Evolutionary conservation across 2,113 vertebrate genomes (phyloP), one percentile per base, ranked within the genome.

Genomic region (Rhinolophus sinicus): DNA sequence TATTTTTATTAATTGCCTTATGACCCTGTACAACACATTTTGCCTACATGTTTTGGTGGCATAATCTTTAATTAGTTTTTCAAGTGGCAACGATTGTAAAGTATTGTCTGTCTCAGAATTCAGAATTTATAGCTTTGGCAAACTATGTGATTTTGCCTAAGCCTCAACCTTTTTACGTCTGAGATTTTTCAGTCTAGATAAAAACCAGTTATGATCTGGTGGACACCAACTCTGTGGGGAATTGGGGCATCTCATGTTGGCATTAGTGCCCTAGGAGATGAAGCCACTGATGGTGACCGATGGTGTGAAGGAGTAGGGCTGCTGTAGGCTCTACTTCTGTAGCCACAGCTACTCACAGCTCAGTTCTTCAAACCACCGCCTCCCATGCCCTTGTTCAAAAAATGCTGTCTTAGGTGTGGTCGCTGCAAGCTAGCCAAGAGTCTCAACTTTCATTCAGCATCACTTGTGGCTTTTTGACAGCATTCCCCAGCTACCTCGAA

Each of bases 1-100:
- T 70, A 33, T 87, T 95, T 82, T 88, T 30, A 92, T 78, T 70
- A 77, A 78, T 64, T 88, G 52, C 12, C 33, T 76, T 62, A 95
- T 5, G 58, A 83, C 26, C 16, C 14, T 50, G 70, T 64, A 5
- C 33, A 62, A 50, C 65, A 47, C 19, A n/a, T 76, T 85, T 73
- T 28, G 50, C 28, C 35, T 69, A n/a, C 28, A 50, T 64, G 24
- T 88, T 80, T 88, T 19, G 40, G 35, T 47, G 30, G 56, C 19
- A 85, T 83, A 33, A 62, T 83, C 28, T 83, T 82, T 64, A 65
- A 30, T 86, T 67, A 73, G 75, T 38, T 88, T 47, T 67, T 88
- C 62, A 90, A 84, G 67, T 78, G 40, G 47, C 12, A 80, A 38
- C 35, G 10, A 65, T 47, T 24, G 50, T 52, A 77, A 84, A 75